Evolutionary conservation across 2,797 vertebrate genomes (phyloP).

Genomic region (Phylloscopus collybita): DNA sequence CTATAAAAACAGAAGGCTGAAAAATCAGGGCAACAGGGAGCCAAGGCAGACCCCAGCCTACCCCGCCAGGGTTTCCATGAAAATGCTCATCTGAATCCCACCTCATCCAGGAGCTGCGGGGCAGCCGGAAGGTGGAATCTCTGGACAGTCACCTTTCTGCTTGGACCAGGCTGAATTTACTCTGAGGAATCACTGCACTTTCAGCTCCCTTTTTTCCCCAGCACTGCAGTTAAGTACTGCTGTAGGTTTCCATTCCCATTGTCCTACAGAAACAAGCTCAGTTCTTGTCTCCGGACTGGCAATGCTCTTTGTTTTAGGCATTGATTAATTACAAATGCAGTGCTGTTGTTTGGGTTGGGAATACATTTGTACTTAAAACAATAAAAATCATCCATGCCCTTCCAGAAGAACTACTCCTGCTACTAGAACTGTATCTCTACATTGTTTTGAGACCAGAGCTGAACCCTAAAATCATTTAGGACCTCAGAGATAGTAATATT

Average conservation of each 20-base stretch:
- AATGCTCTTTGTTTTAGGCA: neutral
- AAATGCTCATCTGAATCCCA: neutral
- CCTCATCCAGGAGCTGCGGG: fast-evolving
- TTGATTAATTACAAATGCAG: constrained; percentile 21
- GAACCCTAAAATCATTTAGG: neutral
- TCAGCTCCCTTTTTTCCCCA: neutral
- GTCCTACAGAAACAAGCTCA: neutral
- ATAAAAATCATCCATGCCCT: neutral
- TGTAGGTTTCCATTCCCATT: neutral
- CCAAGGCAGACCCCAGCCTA: neutral
- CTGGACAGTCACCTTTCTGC: neutral
- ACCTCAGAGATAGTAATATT: neutral
- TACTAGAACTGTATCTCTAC: neutral
- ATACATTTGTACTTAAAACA: neutral
- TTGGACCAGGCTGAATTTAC: neutral
- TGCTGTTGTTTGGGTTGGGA: neutral
- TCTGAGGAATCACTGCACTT: neutral
- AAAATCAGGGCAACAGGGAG: neutral
- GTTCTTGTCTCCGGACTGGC: neutral
- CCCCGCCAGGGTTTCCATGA: neutral
- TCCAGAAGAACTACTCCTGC: neutral
- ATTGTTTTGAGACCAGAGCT: neutral
- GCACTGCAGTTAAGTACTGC: neutral
- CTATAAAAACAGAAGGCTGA: too few species aligned
- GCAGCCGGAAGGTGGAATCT: neutral